Conservation (phyloP, 2,888 invertebrate species). For the Pelosia muscerda region DNA sequence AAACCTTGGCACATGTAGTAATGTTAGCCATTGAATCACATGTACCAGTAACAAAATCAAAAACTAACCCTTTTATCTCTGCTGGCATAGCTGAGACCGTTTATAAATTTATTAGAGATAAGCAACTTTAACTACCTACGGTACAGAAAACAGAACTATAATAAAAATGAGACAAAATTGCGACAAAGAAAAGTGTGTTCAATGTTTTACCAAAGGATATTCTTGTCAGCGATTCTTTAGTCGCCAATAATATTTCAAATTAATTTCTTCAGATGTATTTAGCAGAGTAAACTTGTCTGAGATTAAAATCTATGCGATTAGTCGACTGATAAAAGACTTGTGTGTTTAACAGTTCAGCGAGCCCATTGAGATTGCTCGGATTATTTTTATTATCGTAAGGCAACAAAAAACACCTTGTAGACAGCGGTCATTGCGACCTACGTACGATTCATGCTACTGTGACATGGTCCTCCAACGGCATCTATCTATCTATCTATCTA, state of each 20-base stretch:
- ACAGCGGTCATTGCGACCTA: background rate
- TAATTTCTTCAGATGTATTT: background rate
- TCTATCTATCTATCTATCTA: no score
- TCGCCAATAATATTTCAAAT: background rate
- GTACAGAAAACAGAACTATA: background rate
- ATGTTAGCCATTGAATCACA: no score
- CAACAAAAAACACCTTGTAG: background rate
- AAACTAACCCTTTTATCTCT: no score
- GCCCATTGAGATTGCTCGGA: slow-evolving; percentile 5
- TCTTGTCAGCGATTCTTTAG: slow-evolving; percentile 1
- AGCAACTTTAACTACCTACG: no score
- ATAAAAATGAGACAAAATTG: background rate
- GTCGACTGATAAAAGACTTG: slow-evolving; percentile 6
- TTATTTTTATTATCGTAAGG: background rate
- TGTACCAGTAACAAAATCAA: no score
- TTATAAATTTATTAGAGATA: no score
- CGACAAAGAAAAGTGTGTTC: background rate
- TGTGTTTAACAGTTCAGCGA: background rate
- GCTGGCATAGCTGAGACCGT: no score
- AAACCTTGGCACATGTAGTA: no score
- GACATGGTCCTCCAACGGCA: no score
- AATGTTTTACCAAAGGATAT: background rate
- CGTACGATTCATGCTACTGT: background rate
- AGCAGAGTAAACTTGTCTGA: slow-evolving; percentile 13
- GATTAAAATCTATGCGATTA: slow-evolving; percentile 14